Percentiles rank a stretch among this genome's conserved stretches.
These are phyloP conservation scores for Scolopax rusticola DNA, from an alignment of 2,797 vertebrate species.

Conservation along the genomic window DNA sequence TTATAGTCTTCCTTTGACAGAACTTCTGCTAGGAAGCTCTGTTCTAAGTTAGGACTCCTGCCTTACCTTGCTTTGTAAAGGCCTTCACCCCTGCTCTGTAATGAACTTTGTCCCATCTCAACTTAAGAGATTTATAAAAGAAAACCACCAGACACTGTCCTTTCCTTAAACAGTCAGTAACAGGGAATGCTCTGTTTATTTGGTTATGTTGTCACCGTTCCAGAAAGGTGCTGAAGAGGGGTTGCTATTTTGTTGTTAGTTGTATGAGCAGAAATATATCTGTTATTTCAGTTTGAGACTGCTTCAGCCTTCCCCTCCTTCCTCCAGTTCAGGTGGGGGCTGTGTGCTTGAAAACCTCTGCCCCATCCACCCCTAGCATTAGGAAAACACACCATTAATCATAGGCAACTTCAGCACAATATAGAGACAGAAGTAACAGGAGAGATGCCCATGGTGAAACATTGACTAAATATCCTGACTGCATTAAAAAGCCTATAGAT, in stretches of 20 bases:
- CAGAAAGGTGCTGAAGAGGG: neutral
- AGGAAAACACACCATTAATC: neutral
- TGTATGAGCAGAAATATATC: neutral
- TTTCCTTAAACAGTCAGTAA: neutral
- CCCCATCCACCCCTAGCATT: rapidly evolving
- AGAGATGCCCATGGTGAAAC: neutral
- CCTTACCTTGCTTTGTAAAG: neutral
- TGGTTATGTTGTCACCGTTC: neutral
- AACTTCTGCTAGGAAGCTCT: neutral
- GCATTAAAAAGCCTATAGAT: neutral
- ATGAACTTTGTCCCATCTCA: neutral
- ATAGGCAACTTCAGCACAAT: neutral
- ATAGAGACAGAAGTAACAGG: neutral
- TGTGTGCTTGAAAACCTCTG: neutral
- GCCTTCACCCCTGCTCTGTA: neutral
- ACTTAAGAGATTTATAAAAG: neutral
- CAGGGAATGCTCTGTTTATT: neutral
- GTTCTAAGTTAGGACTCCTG: neutral
- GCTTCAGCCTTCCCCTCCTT: neutral
- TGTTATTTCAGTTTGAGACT: neutral
- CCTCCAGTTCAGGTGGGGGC: neutral
- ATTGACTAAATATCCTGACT: neutral
- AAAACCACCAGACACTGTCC: neutral
- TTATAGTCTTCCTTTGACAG: neutral
- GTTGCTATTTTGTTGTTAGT: neutral